Evolutionary conservation across 2,797 vertebrate genomes (phyloP), one percentile per base, ranked within the genome.

Genomic region (Rhabdomys pumilio): DNA sequence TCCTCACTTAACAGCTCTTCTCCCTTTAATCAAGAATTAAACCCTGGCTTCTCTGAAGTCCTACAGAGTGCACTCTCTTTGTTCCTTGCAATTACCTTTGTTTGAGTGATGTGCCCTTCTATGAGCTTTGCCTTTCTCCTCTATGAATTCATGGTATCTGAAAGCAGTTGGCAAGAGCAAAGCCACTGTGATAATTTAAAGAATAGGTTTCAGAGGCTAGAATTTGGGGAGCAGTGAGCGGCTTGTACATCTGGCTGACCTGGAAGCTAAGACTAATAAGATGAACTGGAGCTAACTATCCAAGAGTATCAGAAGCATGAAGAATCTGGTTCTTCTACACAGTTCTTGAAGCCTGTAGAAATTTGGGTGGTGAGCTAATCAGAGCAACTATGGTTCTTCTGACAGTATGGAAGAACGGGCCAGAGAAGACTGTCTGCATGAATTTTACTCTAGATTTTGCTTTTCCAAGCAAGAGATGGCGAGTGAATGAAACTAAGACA

Each of bases 21-120:
- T n/a, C 24, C 15, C 76, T 22, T 77, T 24, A 14, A 73, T n/a
- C 8, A 95, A 95, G 17, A 89, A 89, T 50, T n/a, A 83, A 86
- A 55, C 53, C 13, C 22, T 95, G 82, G 55, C n/a, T 77, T 81
- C 50, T 86, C 76, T 67, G 53, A 91, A 89, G 3, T 72, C 59
- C 81, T 61, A 69, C 26, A 72, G 72, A 92, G 47, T 7, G 1
- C 31, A 59, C 29, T 57, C 73, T 82, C 41, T 72, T 20, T 72
- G 26, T 61, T 38, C 57, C 73, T 69, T 14, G 2, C 29, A 34
- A 67, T 77, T 41, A 47, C 67, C 61, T 57, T 44, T 50, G 6
- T 83, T 65, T 31, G 87, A 41, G 38, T 67, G 34, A 3, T 55
- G 13, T 53, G 31, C 0, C 0, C 29, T 61, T 65, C 38, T 9